These are phyloP conservation scores for Trogon surrucura DNA, from an alignment of 2,113 vertebrate genomes.

Conservation along the genomic window DNA sequence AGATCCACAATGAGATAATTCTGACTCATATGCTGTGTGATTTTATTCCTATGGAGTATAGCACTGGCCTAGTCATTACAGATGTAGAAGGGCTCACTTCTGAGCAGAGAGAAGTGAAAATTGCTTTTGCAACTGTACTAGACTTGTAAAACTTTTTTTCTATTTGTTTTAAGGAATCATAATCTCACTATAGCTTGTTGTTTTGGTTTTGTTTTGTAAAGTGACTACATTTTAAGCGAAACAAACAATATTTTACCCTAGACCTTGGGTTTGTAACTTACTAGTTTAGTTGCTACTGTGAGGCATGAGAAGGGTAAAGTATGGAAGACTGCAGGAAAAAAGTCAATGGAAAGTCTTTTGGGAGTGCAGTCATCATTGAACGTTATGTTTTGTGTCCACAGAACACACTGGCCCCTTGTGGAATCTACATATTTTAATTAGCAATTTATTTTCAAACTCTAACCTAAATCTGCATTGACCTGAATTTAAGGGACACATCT, in stretches of 20 bases:
- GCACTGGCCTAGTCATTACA: rapidly evolving
- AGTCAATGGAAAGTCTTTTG: neutral
- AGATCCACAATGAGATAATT: neutral
- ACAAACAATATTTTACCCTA: neutral
- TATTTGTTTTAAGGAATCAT: neutral
- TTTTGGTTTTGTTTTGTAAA: neutral
- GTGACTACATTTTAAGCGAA: neutral
- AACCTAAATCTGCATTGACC: neutral
- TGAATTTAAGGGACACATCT: neutral
- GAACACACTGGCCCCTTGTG: neutral
- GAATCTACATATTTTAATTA: neutral
- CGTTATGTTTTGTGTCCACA: neutral
- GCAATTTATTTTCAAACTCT: neutral
- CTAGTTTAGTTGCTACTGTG: neutral
- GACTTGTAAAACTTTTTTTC: neutral
- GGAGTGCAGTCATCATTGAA: neutral
- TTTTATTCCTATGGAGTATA: neutral
- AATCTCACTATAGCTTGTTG: neutral
- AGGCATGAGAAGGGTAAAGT: rapidly evolving
- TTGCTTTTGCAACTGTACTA: neutral
- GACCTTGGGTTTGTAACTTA: neutral
- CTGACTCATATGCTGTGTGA: neutral
- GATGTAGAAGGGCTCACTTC: neutral
- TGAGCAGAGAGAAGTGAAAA: neutral
- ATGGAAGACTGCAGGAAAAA: neutral